These are phyloP conservation scores for Polyommatus icarus DNA, from an alignment of 2,888 invertebrate species.

Conservation along the genomic window DNA sequence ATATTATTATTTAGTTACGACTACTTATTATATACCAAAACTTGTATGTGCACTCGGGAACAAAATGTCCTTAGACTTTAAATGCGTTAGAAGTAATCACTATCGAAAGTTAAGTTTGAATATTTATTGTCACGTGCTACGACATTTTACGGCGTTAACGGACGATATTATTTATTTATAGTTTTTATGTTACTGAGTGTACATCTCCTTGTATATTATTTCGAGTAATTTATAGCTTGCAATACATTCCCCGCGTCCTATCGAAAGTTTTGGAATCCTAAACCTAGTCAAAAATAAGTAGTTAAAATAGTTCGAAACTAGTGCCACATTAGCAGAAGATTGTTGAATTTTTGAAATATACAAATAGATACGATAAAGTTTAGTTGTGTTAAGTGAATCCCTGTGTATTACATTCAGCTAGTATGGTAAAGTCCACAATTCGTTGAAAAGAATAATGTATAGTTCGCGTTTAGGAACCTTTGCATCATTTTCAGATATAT, in stretches of 20 bases:
- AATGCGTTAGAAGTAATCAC: slow-evolving; percentile 20
- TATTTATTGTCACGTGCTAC: slow-evolving; percentile 20
- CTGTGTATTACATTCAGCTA: slow-evolving; percentile 9
- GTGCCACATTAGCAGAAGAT: slow-evolving; percentile 25
- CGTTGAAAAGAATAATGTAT: neutral
- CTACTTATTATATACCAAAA: slow-evolving; percentile 25
- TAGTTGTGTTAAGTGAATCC: slow-evolving; percentile 17
- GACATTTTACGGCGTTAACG: neutral
- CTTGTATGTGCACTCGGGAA: slow-evolving; percentile 27
- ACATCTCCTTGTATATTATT: slow-evolving; percentile 10
- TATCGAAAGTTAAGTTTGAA: slow-evolving; percentile 27
- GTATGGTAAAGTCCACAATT: neutral
- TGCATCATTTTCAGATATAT: neutral
- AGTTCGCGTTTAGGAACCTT: neutral
- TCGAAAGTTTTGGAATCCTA: slow-evolving; percentile 17
- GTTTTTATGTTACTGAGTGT: slow-evolving; percentile 25
- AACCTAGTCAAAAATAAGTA: slow-evolving; percentile 31
- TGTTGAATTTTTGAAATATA: slow-evolving; percentile 27
- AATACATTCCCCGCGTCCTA: slow-evolving; percentile 26
- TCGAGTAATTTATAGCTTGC: slow-evolving; percentile 19
- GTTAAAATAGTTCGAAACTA: slow-evolving; percentile 24
- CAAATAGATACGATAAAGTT: slow-evolving; percentile 21
- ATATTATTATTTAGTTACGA: slow-evolving; percentile 2
- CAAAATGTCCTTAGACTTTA: slow-evolving; percentile 25
- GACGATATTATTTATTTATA: slow-evolving; percentile 15